Conservation (phyloP, 64 coral and sea anemone species). For the Montipora efflorescens region DNA sequence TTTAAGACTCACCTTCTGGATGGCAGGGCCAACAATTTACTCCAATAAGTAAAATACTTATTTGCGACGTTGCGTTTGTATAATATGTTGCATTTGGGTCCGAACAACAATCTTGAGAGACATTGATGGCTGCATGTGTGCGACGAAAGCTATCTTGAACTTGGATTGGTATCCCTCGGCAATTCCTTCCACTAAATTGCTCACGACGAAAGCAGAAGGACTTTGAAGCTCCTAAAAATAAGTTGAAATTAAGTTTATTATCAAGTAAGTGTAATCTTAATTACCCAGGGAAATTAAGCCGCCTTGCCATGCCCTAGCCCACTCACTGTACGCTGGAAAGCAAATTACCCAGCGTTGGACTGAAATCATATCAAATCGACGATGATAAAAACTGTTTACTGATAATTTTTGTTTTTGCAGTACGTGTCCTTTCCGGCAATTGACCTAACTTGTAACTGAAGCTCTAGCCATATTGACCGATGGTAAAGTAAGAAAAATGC, state of each 20-base stretch:
- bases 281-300: no score
- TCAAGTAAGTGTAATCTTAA: no score
- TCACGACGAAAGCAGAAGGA: background rate
- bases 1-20: background rate
- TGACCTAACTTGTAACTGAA: no score
- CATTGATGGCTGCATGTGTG: background rate
- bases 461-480: no score
- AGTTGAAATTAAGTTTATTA: background rate
- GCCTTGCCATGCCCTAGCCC: no score
- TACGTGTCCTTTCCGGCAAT: no score
- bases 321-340: no score
- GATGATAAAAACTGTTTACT: no score
- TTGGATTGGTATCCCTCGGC: background rate
- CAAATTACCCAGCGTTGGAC: no score
- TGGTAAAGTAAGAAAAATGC: no score
- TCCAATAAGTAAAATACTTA: background rate
- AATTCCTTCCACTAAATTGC: background rate
- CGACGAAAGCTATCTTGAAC: background rate
- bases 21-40: background rate
- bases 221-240: background rate
- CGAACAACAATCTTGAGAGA: background rate
- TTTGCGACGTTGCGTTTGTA: background rate
- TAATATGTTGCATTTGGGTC: background rate
- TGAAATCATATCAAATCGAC: no score
- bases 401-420: no score